phyloP scores from a whole-genome alignment of 2,113 vertebrate species.

The Pleuronectes platessa region DNA sequence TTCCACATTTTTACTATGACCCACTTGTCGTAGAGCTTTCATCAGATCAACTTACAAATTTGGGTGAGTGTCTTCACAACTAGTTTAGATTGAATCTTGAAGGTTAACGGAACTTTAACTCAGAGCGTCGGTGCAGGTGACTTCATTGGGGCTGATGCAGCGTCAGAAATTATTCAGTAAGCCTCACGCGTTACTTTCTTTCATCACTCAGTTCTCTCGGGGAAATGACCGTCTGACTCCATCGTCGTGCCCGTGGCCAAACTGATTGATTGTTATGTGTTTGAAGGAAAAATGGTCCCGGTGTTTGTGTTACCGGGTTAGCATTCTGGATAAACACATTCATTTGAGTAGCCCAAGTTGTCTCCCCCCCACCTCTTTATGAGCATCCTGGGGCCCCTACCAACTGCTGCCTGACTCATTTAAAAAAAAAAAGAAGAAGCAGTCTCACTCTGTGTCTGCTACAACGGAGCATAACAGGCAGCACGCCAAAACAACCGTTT shows the following conservation, averaged over 20 bases:
- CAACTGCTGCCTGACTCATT: slow-evolving; percentile 74
- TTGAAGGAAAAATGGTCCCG: not conserved
- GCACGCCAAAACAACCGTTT: slow-evolving; percentile 4
- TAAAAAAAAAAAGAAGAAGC: slow-evolving; percentile 44
- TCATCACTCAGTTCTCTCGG: not conserved
- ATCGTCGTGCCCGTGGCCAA: not conserved
- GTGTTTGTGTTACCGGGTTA: slow-evolving; percentile 49
- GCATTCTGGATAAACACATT: slow-evolving; percentile 62
- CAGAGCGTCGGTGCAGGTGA: no score
- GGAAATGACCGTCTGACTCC: not conserved
- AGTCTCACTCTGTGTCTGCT: slow-evolving; percentile 33
- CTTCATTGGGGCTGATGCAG: no score
- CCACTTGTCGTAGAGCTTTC: no score
- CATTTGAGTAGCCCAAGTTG: slow-evolving; percentile 61
- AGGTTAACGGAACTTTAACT: not conserved
- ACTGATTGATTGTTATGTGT: not conserved
- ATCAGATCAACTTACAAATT: no score
- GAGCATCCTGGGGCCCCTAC: slow-evolving; percentile 56
- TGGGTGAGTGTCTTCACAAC: no score
- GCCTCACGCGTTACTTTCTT: not conserved
- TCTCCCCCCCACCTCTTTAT: slow-evolving; percentile 36
- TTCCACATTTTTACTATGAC: no score
- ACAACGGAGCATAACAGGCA: slow-evolving; percentile 38
- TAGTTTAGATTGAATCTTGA: not conserved
- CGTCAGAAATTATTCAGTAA: not conserved